Evolutionary conservation across 1,140 invertebrate species (phyloP).

Genomic region (Potamilus streckersoni): DNA sequence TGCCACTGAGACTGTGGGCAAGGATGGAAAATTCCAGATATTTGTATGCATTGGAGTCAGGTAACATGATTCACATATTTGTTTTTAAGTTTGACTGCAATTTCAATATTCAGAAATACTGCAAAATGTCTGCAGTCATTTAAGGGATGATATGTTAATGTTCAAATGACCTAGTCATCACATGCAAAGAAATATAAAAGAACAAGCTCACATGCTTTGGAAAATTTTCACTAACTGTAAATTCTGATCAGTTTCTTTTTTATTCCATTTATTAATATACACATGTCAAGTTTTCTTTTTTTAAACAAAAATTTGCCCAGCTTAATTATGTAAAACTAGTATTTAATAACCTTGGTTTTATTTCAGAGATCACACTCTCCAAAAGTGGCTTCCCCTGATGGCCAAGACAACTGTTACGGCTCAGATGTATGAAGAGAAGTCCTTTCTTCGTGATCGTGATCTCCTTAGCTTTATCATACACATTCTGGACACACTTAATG

Average conservation of each 20-base stretch:
- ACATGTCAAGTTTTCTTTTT: too few species aligned
- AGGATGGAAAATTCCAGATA: conserved; percentile 98
- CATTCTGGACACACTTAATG: conserved; percentile 90
- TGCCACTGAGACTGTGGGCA: conserved; percentile 87
- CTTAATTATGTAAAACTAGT: background rate
- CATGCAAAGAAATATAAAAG: background rate
- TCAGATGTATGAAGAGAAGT: conserved; percentile 96
- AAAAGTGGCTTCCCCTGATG: conserved; percentile 89
- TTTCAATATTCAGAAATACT: background rate
- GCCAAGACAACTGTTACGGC: conserved; percentile 84
- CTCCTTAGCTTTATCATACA: conserved; percentile 90
- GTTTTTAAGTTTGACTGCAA: background rate
- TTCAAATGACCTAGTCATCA: background rate
- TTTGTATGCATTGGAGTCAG: conserved; percentile 92
- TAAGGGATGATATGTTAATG: background rate
- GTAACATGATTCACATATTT: conserved; percentile 68
- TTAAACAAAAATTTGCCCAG: too few species aligned
- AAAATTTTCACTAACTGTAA: background rate
- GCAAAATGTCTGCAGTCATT: background rate
- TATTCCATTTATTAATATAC: too few species aligned
- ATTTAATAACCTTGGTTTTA: background rate
- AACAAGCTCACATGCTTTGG: background rate
- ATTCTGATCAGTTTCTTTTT: background rate
- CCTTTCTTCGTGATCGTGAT: conserved; percentile 88
- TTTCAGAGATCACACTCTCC: conserved; percentile 89